Evolutionary conservation across 53 echinoderm and acorn worm species (phyloP), one percentile per base, ranked within the genome.

Genomic region (Henricia sp.): DNA sequence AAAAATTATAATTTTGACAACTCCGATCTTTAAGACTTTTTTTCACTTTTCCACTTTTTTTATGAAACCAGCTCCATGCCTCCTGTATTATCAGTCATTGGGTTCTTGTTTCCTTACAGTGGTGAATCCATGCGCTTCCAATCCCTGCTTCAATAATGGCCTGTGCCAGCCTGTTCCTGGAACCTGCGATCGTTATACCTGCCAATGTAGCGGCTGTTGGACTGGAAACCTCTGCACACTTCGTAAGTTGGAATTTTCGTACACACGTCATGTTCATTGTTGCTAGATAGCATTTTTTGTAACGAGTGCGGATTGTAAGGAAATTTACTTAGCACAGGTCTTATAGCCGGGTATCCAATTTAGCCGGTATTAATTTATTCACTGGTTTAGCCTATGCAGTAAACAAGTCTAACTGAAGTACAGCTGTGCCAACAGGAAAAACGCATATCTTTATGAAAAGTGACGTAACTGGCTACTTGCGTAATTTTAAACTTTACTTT

Each of bases 151-250:
- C 3, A 90, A 87, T 54, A 84, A 78, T 41, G 92, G 90, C 1
- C 29, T 90, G 0, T 95, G 95, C 48, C 77, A 74, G 39, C 77
- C 84, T 27, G 85, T 74, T 9, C 19, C 87, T 19, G 90, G 68
- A 23, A 68, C 90, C 24, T 95, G 95, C 58, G 64, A 74, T 20
- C 32, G 65, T 28, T 88, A 63, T 23, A 83, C 76, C 19, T 95
- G 95, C 67, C 67, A 83, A 42, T 95, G 95, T 30, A 42, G 30
- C 24, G 66, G 77, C 26, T 95, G 93, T 58, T 90, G 84, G 50
- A 62, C 85, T 0, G 95, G 95, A 62, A 37, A 67, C 16, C 62
- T 71, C 14, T 95, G 93, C 63, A 51, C 52, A 32, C 52, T 55
- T 44, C 68, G 92, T 95, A 33, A 88, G 95, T 87, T 56, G 24